These are phyloP conservation scores for Philaethria dido DNA, from an alignment of 2,888 invertebrate species.

Conservation along the genomic window DNA sequence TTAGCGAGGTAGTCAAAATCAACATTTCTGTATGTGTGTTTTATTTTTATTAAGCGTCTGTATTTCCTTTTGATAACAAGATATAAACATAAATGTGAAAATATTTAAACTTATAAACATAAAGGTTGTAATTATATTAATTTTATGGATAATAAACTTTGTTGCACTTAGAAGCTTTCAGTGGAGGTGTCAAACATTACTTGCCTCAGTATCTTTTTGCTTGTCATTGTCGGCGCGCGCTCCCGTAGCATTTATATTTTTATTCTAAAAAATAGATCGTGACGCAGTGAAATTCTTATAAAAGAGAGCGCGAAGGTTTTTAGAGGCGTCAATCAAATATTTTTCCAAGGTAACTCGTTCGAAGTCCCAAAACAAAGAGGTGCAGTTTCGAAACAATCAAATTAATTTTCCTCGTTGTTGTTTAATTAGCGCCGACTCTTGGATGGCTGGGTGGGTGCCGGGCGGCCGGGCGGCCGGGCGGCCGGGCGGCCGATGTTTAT, in stretches of 20 bases:
- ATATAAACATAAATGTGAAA: neutral
- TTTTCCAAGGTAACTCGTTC: constrained; percentile 74
- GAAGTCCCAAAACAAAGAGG: constrained; percentile 72
- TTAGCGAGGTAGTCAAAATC: too few relatives aligned
- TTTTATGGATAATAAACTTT: constrained; percentile 55
- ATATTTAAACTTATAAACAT: neutral
- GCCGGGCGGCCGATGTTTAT: constrained; percentile 78
- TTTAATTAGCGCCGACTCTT: constrained; percentile 81
- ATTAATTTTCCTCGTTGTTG: constrained; percentile 83
- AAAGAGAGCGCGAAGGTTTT: constrained; percentile 48
- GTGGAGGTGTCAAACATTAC: constrained; percentile 63
- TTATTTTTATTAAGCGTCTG: neutral
- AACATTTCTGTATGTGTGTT: neutral
- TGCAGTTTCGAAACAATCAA: constrained; percentile 80
- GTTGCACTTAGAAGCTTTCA: constrained; percentile 70
- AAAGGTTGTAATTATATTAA: constrained; percentile 33
- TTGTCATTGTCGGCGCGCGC: constrained; percentile 62
- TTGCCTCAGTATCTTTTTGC: constrained; percentile 64
- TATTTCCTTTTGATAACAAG: neutral
- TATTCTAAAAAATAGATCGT: constrained; percentile 56
- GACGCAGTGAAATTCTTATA: constrained; percentile 56
- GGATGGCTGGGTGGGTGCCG: constrained; percentile 69
- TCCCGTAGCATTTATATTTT: constrained; percentile 51
- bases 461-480: constrained; percentile 73
- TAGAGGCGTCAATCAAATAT: constrained; percentile 63